phyloP scores from a whole-genome alignment of 2,888 invertebrate species.

The Cheilosia scutellata region DNA sequence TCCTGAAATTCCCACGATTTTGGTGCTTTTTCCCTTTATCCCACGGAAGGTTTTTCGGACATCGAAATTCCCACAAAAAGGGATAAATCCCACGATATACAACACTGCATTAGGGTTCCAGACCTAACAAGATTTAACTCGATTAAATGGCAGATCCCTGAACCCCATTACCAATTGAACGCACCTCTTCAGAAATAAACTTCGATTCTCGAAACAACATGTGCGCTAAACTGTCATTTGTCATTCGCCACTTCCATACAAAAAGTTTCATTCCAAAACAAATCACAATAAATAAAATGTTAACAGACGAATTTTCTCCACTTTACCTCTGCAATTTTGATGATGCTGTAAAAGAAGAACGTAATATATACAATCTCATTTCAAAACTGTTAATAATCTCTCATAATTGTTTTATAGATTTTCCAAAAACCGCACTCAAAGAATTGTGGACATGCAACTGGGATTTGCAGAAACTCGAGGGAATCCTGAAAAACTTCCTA shows the following conservation, averaged over 20 bases:
- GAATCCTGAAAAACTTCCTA: conserved; percentile 66
- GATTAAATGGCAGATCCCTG: too few species aligned
- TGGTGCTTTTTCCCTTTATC: too few species aligned
- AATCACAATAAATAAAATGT: conserved; percentile 47
- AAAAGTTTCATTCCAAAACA: conserved; percentile 43
- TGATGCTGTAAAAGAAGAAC: conserved; percentile 77
- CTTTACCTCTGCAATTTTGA: conserved; percentile 81
- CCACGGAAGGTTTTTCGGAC: too few species aligned
- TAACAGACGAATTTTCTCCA: conserved; percentile 74
- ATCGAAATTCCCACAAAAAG: too few species aligned
- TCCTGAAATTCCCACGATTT: too few species aligned
- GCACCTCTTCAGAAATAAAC: background rate
- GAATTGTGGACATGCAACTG: conserved; percentile 80
- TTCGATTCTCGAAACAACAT: conserved; percentile 56
- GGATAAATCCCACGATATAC: too few species aligned
- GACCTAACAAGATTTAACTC: too few species aligned
- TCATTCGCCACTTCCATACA: background rate
- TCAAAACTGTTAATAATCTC: background rate
- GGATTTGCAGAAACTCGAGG: conserved; percentile 76
- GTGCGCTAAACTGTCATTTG: conserved; percentile 27
- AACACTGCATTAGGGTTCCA: too few species aligned
- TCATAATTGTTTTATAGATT: conserved; percentile 73
- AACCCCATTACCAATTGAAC: background rate
- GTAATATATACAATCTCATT: conserved; percentile 6
- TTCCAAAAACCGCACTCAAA: conserved; percentile 77